Base-by-base conservation (phyloP, 2,797 vertebrate species). In the Sebastes dallii region DNA sequence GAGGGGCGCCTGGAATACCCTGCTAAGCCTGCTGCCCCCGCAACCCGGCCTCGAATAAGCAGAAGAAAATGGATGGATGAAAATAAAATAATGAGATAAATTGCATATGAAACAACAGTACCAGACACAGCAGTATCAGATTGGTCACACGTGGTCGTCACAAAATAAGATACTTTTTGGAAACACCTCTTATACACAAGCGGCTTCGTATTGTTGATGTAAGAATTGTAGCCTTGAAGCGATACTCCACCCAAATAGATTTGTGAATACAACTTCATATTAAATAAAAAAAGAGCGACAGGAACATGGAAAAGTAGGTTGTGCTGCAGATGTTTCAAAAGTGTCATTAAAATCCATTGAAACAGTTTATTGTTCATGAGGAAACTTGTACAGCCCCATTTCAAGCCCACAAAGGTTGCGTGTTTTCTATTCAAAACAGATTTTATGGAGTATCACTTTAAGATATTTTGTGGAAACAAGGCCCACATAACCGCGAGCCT, bases 401-500 rank as follows among this genome's bases (percentile, higher is more conserved):
- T 36, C 4, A 64, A 65, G 10, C 9, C 20, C 4, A 10, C 25
- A 39, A 29, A 72, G 39, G 2, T 29, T 30, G 5, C 62, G 8
- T 56, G 46, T 62, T 80, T 64, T 8, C 30, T 32, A 5, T 72
- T 67, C 16, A 39, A 56, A 58, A 46, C 32, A 25, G 8, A 66
- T 30, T 52, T 66, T 4, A 30, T 56, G 30, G 11, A 58, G 24
- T 65, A 62, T 68, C 18, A 13, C 84, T 89, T 82, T 77, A 81
- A 83, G 42, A 70, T 72, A 66, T 84, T 81, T 82, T 60, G 39
- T 30, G 29, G 60, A 84, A 82, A 82, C 66, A 55, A 56, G 56
- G 54, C 27, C n/a, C 22, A 54, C 50, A 73, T 61, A 88, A 80
- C 64, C 25, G 22, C 46, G 32, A 86, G 80, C 66, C 71, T 86